Evolutionary conservation across 2,113 vertebrate genomes (phyloP).

Genomic region (Heterochromis multidens): DNA sequence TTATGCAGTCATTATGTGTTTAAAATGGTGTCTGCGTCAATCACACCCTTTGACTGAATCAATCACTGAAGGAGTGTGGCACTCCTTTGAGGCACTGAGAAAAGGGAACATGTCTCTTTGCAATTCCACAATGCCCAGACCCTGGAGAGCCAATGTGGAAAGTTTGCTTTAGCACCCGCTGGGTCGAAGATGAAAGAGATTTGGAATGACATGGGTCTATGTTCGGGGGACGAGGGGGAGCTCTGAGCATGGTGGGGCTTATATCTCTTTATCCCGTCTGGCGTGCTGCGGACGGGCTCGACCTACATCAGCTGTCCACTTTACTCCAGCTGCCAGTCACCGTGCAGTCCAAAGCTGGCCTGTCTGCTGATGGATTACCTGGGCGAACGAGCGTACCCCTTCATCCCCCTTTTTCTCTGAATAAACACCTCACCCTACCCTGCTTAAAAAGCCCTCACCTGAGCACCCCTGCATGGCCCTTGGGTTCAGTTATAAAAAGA

Average conservation of each 20-base stretch:
- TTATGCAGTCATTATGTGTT: conserved; percentile 32
- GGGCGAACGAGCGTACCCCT: conserved; percentile 46
- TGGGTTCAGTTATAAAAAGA: conserved; percentile 72
- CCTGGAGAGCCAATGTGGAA: conserved; percentile 71
- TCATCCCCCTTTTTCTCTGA: conserved; percentile 37
- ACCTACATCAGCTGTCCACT: conserved; percentile 71
- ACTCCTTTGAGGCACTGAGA: conserved; percentile 37
- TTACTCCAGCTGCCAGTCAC: conserved; percentile 61
- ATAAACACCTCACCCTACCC: conserved; percentile 22
- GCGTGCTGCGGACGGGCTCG: conserved; percentile 62
- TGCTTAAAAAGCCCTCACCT: conserved; percentile 60
- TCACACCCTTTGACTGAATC: neutral
- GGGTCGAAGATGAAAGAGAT: conserved; percentile 73
- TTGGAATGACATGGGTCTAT: conserved; percentile 62
- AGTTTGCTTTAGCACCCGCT: conserved; percentile 74
- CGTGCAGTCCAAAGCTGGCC: conserved; percentile 65
- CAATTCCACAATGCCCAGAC: conserved; percentile 52
- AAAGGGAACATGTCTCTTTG: conserved; percentile 37
- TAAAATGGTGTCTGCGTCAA: conserved; percentile 26
- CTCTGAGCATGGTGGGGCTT: conserved; percentile 47
- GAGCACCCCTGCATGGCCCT: conserved; percentile 53
- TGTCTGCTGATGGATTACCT: conserved; percentile 76
- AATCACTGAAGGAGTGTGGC: conserved; percentile 45
- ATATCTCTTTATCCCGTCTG: conserved; percentile 76
- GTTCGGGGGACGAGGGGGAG: conserved; percentile 37